Evolutionary conservation across 2,888 invertebrate genomes (phyloP), one percentile per base, ranked within the genome.

Genomic region (Drosophila anceps): DNA sequence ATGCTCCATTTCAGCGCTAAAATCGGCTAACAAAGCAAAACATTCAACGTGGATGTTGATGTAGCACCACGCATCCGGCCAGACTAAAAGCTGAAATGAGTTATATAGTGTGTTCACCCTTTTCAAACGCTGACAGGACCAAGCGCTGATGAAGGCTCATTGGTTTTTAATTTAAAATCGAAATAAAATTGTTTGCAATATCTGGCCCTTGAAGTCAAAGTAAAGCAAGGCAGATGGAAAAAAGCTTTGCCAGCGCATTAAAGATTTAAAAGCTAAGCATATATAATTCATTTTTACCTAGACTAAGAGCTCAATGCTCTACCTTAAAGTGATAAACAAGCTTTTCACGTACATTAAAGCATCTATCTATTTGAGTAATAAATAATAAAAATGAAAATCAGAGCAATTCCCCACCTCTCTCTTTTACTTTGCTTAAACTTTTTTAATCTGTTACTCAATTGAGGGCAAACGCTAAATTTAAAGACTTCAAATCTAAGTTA

Each of bases 141-240:
- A 27, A 31, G 29, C 67, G 31, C 80, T 69, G 79, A 67, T 72
- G 73, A 70, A 79, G 80, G 77, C 74, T 50, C 81, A 86, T 86
- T 81, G 84, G 76, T 76, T 88, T 79, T 79, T 79, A 72, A 80
- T 79, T 75, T 86, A 73, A 88, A 85, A 82, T 88, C 86, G 80
- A 85, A 66, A 46, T 51, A 31, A 50, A 54, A 57, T 41, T 50
- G 50, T 31, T 8, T 0, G 35, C 35, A 27, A 48, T 29, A 12
- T 18, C 18, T 54, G 18, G 39, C 48, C 39, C 50, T 60, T 4
- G 4, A n/a, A 48, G 8, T 59, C 18, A 15, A 29, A 37, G 13
- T 5, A 41, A 18, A 18, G 2, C 13, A 8, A n/a, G n/a, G 13
- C 31, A 12, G 27, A 35, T 24, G 13, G 12, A 43, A 33, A 48